Evolutionary conservation across 1,140 invertebrate genomes (phyloP).

Genomic region (Samia ricini): DNA sequence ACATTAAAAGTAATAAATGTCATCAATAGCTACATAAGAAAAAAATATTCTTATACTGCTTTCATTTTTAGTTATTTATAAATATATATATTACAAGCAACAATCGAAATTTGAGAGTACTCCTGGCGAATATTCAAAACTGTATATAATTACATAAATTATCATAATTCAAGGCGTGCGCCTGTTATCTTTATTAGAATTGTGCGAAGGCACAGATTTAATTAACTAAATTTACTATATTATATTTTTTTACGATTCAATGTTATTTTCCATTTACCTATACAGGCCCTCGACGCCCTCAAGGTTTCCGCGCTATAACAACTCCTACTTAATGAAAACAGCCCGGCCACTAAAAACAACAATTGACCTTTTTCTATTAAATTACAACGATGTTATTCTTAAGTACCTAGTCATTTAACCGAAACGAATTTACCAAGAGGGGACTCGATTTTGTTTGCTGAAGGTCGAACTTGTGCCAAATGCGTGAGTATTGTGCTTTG

Average conservation of each 20-base stretch:
- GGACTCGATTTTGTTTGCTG: constrained; percentile 4
- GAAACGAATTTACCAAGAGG: constrained; percentile 1
- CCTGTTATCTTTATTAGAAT: not conserved
- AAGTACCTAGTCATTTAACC: constrained; percentile 7
- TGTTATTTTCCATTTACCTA: not conserved
- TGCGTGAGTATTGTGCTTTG: no score
- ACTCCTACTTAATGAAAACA: constrained; percentile 14
- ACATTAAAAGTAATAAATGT: no score
- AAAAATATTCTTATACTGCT: no score
- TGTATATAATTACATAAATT: not conserved
- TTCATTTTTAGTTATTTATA: no score
- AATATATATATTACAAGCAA: no score
- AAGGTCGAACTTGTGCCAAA: not conserved
- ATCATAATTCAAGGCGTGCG: not conserved
- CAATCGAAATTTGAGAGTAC: no score
- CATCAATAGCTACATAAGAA: no score
- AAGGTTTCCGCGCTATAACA: constrained; percentile 1
- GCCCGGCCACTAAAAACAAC: constrained; percentile 11
- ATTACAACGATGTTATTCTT: constrained; percentile 7
- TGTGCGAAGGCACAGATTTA: not conserved
- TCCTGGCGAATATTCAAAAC: no score
- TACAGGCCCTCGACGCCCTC: not conserved
- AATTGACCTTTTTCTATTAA: constrained; percentile 17
- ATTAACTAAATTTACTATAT: not conserved
- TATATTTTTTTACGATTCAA: not conserved